A percentile compares a stretch with the other conserved stretches of the same genome.
phyloP scores from a whole-genome alignment of 92 coral and sea anemone species.

The Micromussa lordhowensis region DNA sequence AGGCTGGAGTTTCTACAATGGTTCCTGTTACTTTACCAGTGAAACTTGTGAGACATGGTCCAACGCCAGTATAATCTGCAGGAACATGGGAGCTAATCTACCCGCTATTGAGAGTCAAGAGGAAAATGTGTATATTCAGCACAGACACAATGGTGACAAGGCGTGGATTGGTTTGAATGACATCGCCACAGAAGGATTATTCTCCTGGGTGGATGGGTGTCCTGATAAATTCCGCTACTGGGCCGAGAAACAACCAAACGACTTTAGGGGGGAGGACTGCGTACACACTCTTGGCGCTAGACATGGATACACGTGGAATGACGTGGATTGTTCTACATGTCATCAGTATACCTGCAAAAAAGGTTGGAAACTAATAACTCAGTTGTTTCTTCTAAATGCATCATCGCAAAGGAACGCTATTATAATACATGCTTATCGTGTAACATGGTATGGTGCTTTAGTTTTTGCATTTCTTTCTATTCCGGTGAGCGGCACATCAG shows the following conservation, averaged over 20 bases:
- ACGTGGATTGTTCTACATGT: constrained; percentile 50
- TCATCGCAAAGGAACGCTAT: no score
- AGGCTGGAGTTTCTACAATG: constrained; percentile 73
- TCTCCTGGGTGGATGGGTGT: constrained; percentile 69
- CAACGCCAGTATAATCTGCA: constrained; percentile 57
- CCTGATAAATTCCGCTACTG: constrained; percentile 57
- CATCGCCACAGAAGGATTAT: no score
- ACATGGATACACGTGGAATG: constrained; percentile 63
- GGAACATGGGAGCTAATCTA: constrained; percentile 43
- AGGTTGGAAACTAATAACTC: constrained; percentile 23
- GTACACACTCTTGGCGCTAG: constrained; percentile 57
- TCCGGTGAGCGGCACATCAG: no score
- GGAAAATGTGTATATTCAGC: constrained; percentile 71
- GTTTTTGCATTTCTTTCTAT: no score
- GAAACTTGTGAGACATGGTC: constrained; percentile 62
- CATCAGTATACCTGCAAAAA: constrained; percentile 62
- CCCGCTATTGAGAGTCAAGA: constrained; percentile 52
- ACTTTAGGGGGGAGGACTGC: constrained; percentile 60
- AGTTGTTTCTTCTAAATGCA: no score
- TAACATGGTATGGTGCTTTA: no score
- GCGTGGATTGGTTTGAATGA: no score
- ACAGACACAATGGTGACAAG: constrained; percentile 72
- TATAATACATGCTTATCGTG: no score
- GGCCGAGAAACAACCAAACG: constrained; percentile 65
- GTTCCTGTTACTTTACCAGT: constrained; percentile 74